These are phyloP conservation scores for Mayetiola destructor DNA, from an alignment of 2,888 invertebrate species.

Conservation along the genomic window DNA sequence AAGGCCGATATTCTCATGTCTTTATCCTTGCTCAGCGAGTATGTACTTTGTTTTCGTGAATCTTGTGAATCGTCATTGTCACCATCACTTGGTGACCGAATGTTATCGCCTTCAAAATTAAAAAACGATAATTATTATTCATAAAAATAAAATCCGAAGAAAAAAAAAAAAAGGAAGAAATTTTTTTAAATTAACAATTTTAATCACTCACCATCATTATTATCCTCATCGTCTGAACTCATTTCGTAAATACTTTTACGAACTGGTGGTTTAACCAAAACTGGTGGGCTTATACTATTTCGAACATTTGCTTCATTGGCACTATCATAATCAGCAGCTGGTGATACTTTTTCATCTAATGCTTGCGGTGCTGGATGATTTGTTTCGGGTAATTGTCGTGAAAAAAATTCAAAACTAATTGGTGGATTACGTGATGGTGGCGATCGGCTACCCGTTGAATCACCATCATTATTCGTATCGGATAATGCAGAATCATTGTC, in stretches of 20 bases:
- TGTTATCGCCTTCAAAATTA: neutral
- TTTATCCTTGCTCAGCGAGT: constrained; percentile 21
- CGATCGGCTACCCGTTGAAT: neutral
- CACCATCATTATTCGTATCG: neutral
- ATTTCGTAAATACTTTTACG: constrained; percentile 6
- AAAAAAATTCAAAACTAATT: neutral
- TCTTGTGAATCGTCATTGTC: constrained; percentile 14
- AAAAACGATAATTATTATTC: no score
- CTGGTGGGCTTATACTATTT: neutral
- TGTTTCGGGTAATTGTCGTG: constrained; percentile 10
- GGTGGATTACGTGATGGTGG: neutral
- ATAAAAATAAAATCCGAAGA: no score
- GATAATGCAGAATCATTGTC: neutral
- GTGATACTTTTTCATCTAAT: neutral
- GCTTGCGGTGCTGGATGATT: constrained; percentile 12
- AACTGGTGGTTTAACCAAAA: neutral
- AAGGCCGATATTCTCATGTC: constrained; percentile 25
- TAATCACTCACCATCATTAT: neutral
- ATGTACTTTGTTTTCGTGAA: constrained; percentile 18
- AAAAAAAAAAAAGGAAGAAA: no score
- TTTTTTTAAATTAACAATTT: no score
- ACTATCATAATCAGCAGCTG: neutral
- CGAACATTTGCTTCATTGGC: neutral
- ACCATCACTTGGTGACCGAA: constrained; percentile 3
- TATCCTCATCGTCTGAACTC: constrained; percentile 2